These are phyloP conservation scores for Phytoseiulus persimilis DNA, from an alignment of 2,888 invertebrate genomes.

Conservation along the genomic window DNA sequence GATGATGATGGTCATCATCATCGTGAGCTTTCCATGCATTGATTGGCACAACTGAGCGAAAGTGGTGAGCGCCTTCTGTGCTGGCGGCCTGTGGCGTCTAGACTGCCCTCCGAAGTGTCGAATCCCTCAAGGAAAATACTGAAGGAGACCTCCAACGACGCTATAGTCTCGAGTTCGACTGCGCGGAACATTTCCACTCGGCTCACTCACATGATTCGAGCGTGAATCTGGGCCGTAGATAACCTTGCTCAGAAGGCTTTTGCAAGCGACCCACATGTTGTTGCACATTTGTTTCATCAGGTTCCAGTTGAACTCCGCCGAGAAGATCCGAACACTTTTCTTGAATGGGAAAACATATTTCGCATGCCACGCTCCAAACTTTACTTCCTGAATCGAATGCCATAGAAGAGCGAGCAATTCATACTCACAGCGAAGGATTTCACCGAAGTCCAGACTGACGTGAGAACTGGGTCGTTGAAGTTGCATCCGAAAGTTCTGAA, in stretches of 20 bases:
- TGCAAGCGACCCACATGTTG: conserved; percentile 15
- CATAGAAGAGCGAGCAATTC: too few species aligned
- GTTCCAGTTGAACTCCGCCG: conserved; percentile 16
- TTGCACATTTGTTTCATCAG: background rate
- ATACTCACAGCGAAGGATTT: conserved; percentile 28
- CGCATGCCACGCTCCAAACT: background rate
- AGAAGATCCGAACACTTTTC: background rate
- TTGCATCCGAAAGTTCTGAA: conserved; percentile 35
- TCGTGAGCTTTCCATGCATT: too few species aligned
- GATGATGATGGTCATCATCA: too few species aligned
- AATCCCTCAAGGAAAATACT: too few species aligned
- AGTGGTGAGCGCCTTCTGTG: too few species aligned
- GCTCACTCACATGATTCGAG: conserved; percentile 6
- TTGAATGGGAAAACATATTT: background rate
- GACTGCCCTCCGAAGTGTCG: too few species aligned
- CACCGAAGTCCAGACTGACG: background rate
- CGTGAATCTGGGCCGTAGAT: background rate
- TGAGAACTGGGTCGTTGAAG: conserved; percentile 10
- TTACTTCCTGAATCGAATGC: too few species aligned
- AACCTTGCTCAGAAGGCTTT: background rate
- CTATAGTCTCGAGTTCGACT: too few species aligned
- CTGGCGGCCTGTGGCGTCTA: too few species aligned
- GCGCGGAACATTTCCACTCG: too few species aligned
- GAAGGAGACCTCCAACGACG: too few species aligned
- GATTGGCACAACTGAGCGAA: too few species aligned